A percentile compares a stretch with the other conserved stretches of the same genome.
Conservation (phyloP, 2,888 invertebrate genomes). For the Drosophila maculinotata region DNA sequence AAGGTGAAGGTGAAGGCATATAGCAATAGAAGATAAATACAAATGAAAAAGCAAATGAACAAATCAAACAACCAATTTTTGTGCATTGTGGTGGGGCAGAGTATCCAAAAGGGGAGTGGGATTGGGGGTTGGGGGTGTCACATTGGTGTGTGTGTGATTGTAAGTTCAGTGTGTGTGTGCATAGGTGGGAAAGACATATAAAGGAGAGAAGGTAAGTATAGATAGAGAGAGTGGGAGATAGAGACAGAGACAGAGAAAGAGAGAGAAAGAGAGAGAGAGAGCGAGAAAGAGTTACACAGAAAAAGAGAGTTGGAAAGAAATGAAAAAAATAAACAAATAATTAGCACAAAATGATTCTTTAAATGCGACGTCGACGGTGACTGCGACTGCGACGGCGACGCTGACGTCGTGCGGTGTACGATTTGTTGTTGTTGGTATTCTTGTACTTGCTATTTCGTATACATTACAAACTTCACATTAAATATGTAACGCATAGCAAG, state of each 20-base stretch:
- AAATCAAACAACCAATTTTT: constrained; percentile 72
- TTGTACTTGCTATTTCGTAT: background rate
- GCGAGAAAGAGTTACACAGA: constrained; percentile 29
- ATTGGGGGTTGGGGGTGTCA: constrained; percentile 2
- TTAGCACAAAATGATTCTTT: constrained; percentile 55
- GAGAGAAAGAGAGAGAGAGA: constrained; percentile 23
- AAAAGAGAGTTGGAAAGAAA: constrained; percentile 35
- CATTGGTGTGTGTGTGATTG: constrained; percentile 33
- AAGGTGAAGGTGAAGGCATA: background rate
- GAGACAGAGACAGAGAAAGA: constrained; percentile 10
- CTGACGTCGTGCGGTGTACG: constrained; percentile 26
- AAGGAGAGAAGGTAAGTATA: constrained; percentile 5
- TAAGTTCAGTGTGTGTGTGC: constrained; percentile 23
- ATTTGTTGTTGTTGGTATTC: constrained; percentile 1
- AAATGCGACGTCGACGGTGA: constrained; percentile 29
- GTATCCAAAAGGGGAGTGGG: constrained; percentile 5
- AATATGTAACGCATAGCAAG: too few relatives aligned
- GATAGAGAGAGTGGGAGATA: constrained; percentile 10
- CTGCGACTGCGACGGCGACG: constrained; percentile 13
- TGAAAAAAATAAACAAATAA: constrained; percentile 53
- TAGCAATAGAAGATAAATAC: constrained; percentile 19
- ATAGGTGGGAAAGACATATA: constrained; percentile 11
- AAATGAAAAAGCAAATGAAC: constrained; percentile 53
- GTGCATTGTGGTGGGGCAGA: constrained; percentile 49
- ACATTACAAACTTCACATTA: too few relatives aligned